phyloP scores from a whole-genome alignment of 2,888 invertebrate genomes.

The Melieria picta region DNA sequence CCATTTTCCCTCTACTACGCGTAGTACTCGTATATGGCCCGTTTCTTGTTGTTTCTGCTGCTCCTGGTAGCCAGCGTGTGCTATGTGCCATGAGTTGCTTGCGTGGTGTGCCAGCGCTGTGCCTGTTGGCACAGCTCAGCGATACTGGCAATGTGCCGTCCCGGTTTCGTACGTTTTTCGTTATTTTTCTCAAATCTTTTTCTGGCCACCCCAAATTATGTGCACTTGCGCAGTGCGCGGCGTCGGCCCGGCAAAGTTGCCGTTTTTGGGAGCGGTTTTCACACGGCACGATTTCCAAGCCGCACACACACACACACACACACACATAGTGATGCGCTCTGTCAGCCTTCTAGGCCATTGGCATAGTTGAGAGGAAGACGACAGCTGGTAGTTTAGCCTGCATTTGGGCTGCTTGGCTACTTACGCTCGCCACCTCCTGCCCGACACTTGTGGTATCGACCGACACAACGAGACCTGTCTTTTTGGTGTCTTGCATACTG shows the following conservation, averaged over 20 bases:
- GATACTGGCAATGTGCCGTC: neutral
- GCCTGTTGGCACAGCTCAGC: too few relatives aligned
- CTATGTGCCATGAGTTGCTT: too few relatives aligned
- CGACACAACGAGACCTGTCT: neutral
- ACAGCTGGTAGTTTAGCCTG: conserved; percentile 25
- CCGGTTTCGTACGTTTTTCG: neutral
- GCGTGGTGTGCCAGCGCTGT: too few relatives aligned
- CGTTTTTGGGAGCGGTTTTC: conserved; percentile 37
- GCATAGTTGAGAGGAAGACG: conserved; percentile 2
- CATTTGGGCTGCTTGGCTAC: neutral
- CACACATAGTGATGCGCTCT: neutral
- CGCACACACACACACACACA: too few relatives aligned
- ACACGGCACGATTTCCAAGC: neutral
- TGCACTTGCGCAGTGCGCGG: conserved; percentile 22
- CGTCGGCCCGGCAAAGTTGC: conserved; percentile 33
- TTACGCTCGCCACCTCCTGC: neutral
- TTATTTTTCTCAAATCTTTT: neutral
- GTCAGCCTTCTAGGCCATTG: conserved; percentile 12
- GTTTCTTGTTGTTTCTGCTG: conserved; percentile 19
- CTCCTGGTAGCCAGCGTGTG: conserved; percentile 8
- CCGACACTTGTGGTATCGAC: neutral
- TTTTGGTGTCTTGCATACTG: neutral
- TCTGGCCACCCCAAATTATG: neutral
- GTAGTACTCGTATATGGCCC: too few relatives aligned
- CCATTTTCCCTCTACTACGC: too few relatives aligned